A percentile compares a stretch with the other conserved stretches of the same genome.
phyloP scores from a whole-genome alignment of 2,113 vertebrate genomes.

The Lanius collurio region DNA sequence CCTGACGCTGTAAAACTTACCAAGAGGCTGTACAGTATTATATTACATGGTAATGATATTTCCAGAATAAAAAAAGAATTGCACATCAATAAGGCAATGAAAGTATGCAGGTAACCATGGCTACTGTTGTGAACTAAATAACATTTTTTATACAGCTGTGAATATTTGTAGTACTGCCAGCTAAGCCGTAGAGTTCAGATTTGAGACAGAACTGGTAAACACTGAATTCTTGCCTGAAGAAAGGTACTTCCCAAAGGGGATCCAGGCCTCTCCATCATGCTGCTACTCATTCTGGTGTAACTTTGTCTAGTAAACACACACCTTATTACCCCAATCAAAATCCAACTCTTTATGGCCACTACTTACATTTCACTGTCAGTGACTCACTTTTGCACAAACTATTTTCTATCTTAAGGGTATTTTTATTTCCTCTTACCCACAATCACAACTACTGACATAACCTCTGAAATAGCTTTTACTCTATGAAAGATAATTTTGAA shows the following conservation, averaged over 20 bases:
- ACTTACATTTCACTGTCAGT: not conserved
- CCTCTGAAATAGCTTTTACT: not conserved
- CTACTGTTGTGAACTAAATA: slow-evolving; percentile 76
- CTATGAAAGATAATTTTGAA: not conserved
- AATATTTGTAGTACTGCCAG: slow-evolving; percentile 69
- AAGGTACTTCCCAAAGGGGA: slow-evolving; percentile 47
- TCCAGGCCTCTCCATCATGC: not conserved
- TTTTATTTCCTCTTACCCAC: not conserved
- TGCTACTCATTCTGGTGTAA: not conserved
- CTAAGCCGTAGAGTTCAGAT: slow-evolving; percentile 57
- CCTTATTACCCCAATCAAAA: not conserved
- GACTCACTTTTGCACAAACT: not conserved
- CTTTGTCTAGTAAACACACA: not conserved
- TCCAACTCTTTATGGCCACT: not conserved
- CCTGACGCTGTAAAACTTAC: slow-evolving; percentile 14
- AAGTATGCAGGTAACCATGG: slow-evolving; percentile 81
- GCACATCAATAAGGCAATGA: slow-evolving; percentile 73
- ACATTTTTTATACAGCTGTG: slow-evolving; percentile 76
- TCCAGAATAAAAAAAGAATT: slow-evolving; percentile 72
- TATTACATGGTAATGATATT: slow-evolving; percentile 74
- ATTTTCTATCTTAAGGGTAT: not conserved
- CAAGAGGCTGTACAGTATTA: slow-evolving; percentile 45
- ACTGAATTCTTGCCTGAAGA: slow-evolving; percentile 36
- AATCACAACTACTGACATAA: not conserved
- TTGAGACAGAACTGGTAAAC: slow-evolving; percentile 49